phyloP scores from a whole-genome alignment of 2,113 vertebrate species.

The Psilopsiagon aurifrons region DNA sequence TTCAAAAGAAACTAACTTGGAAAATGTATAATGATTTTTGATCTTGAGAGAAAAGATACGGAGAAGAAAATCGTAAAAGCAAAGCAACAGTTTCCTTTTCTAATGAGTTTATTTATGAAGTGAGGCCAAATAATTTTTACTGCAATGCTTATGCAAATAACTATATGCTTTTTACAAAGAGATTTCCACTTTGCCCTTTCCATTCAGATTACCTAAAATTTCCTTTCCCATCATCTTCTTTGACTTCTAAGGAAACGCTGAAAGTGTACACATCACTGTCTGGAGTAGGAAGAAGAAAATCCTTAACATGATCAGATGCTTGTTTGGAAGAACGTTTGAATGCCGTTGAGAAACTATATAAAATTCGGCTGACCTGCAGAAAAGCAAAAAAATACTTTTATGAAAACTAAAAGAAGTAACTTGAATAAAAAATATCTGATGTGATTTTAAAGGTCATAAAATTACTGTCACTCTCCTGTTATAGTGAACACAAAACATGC shows the following conservation, averaged over 20 bases:
- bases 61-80: background rate
- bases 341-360: constrained; percentile 95
- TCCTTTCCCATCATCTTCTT: constrained; percentile 97
- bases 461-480: background rate
- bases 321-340: constrained; percentile 92
- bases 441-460: background rate
- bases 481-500: background rate
- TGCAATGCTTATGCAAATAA: background rate
- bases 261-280: constrained; percentile 94
- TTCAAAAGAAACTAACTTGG: background rate
- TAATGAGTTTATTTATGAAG: background rate
- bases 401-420: background rate
- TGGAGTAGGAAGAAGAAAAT: constrained; percentile 78
- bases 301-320: constrained; percentile 80
- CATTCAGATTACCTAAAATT: constrained; percentile 87
- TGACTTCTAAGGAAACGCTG: constrained; percentile 91
- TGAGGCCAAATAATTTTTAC: background rate
- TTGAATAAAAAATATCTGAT: background rate
- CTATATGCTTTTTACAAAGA: background rate
- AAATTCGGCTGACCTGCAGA: constrained; percentile 92
- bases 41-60: background rate
- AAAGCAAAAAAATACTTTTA: background rate
- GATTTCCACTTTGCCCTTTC: background rate
- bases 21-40: background rate
- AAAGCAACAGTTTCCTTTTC: background rate